Evolutionary conservation across 2,888 invertebrate genomes (phyloP), one percentile per base, ranked within the genome.

Genomic region (Hydrotaea cyrtoneurina): DNA sequence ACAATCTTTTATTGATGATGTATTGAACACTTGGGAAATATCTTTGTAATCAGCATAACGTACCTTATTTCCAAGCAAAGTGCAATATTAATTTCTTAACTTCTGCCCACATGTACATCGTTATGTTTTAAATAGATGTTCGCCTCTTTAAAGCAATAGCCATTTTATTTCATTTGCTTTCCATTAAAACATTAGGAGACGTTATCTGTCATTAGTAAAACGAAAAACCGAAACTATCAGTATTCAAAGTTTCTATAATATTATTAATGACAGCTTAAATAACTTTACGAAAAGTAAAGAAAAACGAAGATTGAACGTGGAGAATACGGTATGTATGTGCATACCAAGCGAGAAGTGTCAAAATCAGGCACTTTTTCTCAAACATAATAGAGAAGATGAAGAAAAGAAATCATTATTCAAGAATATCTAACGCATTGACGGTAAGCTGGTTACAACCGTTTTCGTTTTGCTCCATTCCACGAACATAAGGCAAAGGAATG

Each of bases 231-330:
- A 64, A 50, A 59, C 78, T 7, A 64, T 39, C 53, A 62, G 43
- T 64, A 72, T 71, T 72, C 55, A 78, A 82, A 78, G 36, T 82
- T 78, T 72, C 66, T 55, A 76, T 75, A 79, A 76, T 82, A 79
- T 79, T 83, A 83, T 83, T 83, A 83, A 83, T 83, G 78, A 72
- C 82, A 83, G 64, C 78, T 83, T 83, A 79, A 79, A 79, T 82
- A 76, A 72, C 79, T 79, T 82, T 79, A 75, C 71, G 43, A 43
- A 55, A 79, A 64, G 75, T 82, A 69, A 74, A 39, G 59, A 50
- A 31, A 69, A 78, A 59, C 26, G 50, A 39, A 64, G 50, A n/a
- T 13, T 43, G 19, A 69, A 74, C 4, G 46, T 19, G 36, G 55
- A 43, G 43, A 73, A 19, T 21, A 15, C 7, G 17, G 31, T 13